Conservation (phyloP, 2,113 vertebrate genomes). For the Dolichotis patagonum region DNA sequence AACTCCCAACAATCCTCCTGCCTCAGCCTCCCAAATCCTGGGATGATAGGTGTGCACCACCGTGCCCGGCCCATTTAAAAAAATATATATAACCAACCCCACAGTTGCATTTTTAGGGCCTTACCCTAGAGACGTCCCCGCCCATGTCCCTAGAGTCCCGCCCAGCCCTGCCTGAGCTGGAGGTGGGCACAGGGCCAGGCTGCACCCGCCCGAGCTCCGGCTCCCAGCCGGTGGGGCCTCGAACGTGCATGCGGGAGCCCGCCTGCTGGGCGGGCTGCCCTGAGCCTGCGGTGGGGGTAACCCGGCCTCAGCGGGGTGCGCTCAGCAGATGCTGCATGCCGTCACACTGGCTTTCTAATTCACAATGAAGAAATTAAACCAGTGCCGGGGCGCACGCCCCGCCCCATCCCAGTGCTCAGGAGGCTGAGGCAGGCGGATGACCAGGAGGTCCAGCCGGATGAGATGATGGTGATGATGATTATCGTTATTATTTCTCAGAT, state of each 20-base stretch:
- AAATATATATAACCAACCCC: neutral
- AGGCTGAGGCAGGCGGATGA: neutral
- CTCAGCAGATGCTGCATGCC: fast-evolving
- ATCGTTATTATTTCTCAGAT: neutral
- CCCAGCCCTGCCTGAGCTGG: neutral
- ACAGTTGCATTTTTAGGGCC: neutral
- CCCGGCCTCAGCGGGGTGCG: neutral
- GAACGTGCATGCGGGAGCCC: neutral
- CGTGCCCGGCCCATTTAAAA: neutral
- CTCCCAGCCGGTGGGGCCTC: neutral
- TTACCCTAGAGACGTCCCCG: neutral
- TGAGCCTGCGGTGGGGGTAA: neutral
- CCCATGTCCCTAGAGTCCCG: neutral
- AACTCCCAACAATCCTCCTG: neutral
- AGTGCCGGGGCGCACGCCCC: neutral
- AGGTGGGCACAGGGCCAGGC: neutral
- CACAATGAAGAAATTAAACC: neutral
- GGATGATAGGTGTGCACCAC: neutral
- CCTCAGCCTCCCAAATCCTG: neutral
- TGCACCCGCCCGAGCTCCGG: too few relatives aligned
- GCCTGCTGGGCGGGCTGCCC: neutral
- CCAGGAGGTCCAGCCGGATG: neutral
- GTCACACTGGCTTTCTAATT: neutral
- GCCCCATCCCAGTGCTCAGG: neutral
- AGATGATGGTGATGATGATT: neutral